phyloP scores from a whole-genome alignment of 2,113 vertebrate species.

The Chlorodrepanis virens region DNA sequence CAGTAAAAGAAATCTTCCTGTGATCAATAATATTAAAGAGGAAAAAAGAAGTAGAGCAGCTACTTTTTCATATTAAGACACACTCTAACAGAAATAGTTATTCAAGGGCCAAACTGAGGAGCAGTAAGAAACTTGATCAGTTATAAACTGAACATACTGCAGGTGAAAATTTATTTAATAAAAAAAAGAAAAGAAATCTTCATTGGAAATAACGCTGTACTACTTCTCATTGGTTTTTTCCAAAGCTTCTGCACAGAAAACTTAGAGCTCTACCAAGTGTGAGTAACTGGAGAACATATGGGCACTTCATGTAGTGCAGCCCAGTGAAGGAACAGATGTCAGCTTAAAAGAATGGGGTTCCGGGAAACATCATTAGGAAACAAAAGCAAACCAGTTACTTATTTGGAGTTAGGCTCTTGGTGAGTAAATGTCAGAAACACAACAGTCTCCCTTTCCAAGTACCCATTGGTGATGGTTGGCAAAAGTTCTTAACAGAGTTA shows the following conservation, averaged over 20 bases:
- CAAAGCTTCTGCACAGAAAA: background rate
- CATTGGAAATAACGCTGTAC: background rate
- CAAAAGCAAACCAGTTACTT: background rate
- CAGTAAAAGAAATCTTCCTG: background rate
- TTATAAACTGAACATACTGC: background rate
- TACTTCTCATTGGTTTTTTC: background rate
- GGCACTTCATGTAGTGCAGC: background rate
- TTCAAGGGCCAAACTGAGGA: background rate
- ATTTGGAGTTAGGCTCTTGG: background rate
- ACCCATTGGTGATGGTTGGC: background rate
- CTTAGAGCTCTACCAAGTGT: background rate
- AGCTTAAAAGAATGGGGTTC: conserved; percentile 1
- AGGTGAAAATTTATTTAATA: background rate
- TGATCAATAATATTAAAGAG: background rate
- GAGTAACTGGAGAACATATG: background rate
- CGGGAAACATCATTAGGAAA: background rate
- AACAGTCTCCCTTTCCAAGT: background rate
- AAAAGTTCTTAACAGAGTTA: fast-evolving
- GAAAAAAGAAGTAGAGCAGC: background rate
- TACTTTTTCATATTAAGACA: background rate
- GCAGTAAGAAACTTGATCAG: background rate
- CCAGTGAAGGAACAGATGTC: background rate
- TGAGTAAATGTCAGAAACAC: background rate
- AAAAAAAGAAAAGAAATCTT: background rate
- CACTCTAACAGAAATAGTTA: background rate